A percentile compares a stretch with the other conserved stretches of the same genome.
Evolutionary conservation across 2,113 vertebrate species (phyloP).

Genomic region (Poicephalus meyeri): DNA sequence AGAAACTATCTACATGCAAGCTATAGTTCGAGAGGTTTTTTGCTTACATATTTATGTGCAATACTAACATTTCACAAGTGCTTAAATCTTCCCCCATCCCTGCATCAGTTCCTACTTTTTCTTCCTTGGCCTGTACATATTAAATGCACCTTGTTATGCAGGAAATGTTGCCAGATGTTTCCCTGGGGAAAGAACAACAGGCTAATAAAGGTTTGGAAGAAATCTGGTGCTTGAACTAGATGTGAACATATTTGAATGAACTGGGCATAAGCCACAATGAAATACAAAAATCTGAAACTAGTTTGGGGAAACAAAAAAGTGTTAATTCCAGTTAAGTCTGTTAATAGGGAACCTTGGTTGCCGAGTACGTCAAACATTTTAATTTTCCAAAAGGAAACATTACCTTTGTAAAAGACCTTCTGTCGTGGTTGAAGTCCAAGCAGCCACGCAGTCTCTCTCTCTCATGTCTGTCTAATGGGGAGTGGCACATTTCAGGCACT

Average conservation of each 20-base stretch:
- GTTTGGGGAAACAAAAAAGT: background rate
- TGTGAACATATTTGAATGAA: background rate
- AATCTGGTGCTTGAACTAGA: background rate
- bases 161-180: background rate
- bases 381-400: slow-evolving; percentile 39
- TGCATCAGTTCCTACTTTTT: background rate
- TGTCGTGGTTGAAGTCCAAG: too few relatives aligned
- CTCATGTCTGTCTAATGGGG: slow-evolving; percentile 5
- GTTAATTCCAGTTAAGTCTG: background rate
- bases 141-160: background rate
- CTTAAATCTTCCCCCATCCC: background rate
- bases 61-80: background rate
- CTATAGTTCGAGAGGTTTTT: fast-evolving
- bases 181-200: background rate
- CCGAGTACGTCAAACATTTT: background rate
- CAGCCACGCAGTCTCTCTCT: background rate
- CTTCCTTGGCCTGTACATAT: background rate
- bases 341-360: background rate
- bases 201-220: background rate
- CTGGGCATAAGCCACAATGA: background rate
- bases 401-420: slow-evolving; percentile 6
- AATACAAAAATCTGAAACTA: background rate
- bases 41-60: background rate
- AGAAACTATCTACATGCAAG: background rate
- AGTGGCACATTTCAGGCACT: slow-evolving; percentile 38